phyloP scores from a whole-genome alignment of 2,888 invertebrate genomes.

The Siphlonurus alternatus region DNA sequence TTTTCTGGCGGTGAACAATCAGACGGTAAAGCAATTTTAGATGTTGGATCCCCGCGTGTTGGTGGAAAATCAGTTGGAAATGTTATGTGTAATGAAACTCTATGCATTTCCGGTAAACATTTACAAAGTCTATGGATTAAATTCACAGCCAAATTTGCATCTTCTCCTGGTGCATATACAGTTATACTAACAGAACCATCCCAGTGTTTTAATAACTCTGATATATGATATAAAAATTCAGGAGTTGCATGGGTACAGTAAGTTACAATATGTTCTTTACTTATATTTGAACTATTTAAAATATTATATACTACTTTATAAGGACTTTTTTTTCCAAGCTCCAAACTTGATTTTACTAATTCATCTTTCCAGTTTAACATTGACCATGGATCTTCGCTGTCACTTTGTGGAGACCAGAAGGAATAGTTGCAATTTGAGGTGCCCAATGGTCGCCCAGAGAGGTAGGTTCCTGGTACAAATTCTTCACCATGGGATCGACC shows the following conservation, averaged over 20 bases:
- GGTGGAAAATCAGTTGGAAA: conserved; percentile 41
- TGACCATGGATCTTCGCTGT: background rate
- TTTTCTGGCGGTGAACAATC: conserved; percentile 10
- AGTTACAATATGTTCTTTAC: conserved; percentile 34
- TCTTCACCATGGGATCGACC: background rate
- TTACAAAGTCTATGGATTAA: conserved; percentile 43
- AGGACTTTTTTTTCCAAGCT: conserved; percentile 36
- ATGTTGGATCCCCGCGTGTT: background rate
- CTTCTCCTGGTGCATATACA: conserved; percentile 47
- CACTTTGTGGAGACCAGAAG: background rate
- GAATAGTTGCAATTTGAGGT: background rate
- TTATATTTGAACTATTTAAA: conserved; percentile 21
- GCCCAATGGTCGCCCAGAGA: background rate
- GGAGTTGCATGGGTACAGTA: conserved; percentile 56
- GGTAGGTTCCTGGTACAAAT: background rate
- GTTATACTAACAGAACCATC: conserved; percentile 53
- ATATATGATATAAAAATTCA: conserved; percentile 48
- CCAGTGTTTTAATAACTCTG: conserved; percentile 49
- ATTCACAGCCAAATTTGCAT: conserved; percentile 41
- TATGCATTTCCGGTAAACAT: conserved; percentile 47
- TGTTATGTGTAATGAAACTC: conserved; percentile 49
- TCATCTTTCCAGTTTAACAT: conserved; percentile 32
- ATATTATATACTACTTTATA: conserved; percentile 47
- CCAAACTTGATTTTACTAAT: conserved; percentile 35
- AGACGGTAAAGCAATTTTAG: background rate